phyloP scores from a whole-genome alignment of 2,113 vertebrate species.

The Boulengeromyrus knoepffleri region DNA sequence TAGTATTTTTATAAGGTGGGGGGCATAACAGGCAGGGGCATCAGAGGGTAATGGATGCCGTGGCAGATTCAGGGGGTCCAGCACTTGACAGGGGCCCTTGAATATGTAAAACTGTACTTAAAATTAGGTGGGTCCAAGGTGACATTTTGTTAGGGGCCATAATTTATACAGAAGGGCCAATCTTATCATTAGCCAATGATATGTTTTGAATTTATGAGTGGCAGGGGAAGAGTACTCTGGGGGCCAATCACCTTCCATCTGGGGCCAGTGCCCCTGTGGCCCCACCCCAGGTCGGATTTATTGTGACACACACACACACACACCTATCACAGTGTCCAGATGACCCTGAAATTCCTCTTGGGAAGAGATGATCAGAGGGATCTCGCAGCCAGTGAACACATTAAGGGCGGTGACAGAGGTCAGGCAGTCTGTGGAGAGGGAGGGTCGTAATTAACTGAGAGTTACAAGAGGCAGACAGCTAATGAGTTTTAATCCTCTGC shows the following conservation, averaged over 20 bases:
- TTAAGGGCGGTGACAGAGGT: slow-evolving; percentile 76
- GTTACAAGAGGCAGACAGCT: slow-evolving; percentile 24
- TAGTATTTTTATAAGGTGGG: background rate
- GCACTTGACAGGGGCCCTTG: background rate
- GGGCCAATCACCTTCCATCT: background rate
- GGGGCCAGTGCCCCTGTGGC: background rate
- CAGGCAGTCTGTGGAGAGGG: slow-evolving; percentile 66
- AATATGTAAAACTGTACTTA: background rate
- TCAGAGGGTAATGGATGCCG: background rate
- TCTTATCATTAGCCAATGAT: background rate
- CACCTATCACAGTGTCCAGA: slow-evolving; percentile 82
- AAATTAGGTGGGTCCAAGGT: background rate
- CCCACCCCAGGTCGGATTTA: background rate
- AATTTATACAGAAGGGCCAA: background rate
- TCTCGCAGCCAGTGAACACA: slow-evolving; percentile 75
- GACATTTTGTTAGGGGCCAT: background rate
- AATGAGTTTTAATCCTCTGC: slow-evolving; percentile 15
- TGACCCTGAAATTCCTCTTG: slow-evolving; percentile 64
- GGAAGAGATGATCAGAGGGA: slow-evolving; percentile 78
- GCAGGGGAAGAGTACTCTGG: background rate
- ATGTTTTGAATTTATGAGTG: background rate
- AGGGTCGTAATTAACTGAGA: slow-evolving; percentile 7
- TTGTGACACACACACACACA: slow-evolving; percentile 26
- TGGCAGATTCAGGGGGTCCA: background rate
- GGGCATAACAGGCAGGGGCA: background rate